phyloP scores from a whole-genome alignment of 2,888 invertebrate species.

The Synanthedon vespiformis region DNA sequence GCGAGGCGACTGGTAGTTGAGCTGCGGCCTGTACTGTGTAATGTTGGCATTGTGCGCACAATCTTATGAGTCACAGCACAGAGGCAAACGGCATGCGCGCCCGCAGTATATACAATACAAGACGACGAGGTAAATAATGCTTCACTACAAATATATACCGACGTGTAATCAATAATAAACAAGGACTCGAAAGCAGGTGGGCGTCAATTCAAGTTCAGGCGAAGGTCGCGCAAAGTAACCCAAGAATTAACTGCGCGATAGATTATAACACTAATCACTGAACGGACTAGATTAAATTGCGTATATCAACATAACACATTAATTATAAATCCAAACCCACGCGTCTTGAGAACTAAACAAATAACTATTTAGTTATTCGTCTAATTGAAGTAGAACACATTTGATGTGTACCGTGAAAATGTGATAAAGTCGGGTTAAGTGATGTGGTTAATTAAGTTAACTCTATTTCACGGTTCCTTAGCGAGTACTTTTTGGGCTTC shows the following conservation, averaged over 20 bases:
- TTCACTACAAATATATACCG: slow-evolving; percentile 20
- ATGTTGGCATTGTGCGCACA: slow-evolving; percentile 62
- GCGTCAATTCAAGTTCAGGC: slow-evolving; percentile 38
- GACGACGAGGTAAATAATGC: slow-evolving; percentile 60
- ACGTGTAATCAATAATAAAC: slow-evolving; percentile 45
- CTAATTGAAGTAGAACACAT: slow-evolving; percentile 15
- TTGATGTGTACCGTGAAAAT: slow-evolving; percentile 9
- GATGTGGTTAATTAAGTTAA: slow-evolving; percentile 24
- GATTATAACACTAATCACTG: neutral
- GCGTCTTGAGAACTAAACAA: slow-evolving; percentile 2
- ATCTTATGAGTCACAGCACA: slow-evolving; percentile 48
- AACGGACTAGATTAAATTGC: neutral
- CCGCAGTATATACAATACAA: slow-evolving; percentile 54
- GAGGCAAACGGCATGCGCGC: slow-evolving; percentile 40
- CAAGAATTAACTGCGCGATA: neutral
- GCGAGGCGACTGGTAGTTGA: slow-evolving; percentile 47
- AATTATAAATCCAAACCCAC: slow-evolving; percentile 14
- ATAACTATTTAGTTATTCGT: slow-evolving; percentile 14
- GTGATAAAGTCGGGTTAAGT: slow-evolving; percentile 25
- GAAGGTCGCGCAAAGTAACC: slow-evolving; percentile 28
- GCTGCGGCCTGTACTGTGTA: slow-evolving; percentile 34
- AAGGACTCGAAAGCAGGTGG: slow-evolving; percentile 38
- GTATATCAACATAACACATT: slow-evolving; percentile 1
- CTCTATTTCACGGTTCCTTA: slow-evolving; percentile 27
- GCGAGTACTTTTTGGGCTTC: slow-evolving; percentile 12